Conservation (phyloP, 2,113 vertebrate species). For the Lepisosteus osseus region DNA sequence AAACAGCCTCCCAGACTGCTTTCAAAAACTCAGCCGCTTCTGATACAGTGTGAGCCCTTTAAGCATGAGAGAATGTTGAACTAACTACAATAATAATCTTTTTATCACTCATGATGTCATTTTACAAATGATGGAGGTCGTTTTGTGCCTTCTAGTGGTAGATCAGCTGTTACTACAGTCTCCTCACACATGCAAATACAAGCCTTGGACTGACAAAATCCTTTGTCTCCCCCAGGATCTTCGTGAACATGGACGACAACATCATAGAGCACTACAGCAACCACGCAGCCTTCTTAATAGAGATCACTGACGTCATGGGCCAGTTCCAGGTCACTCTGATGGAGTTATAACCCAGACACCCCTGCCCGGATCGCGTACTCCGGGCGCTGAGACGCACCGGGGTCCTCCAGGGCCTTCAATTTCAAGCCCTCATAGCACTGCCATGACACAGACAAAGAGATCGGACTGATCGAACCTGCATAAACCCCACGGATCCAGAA, state of each 20-base stretch:
- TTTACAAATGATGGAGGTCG: too few relatives aligned
- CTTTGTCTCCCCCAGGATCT: conserved; percentile 67
- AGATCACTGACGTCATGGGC: conserved; percentile 75
- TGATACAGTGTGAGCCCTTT: too few relatives aligned
- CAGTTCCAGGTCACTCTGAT: conserved; percentile 87
- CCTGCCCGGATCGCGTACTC: not conserved
- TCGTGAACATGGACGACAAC: conserved; percentile 97
- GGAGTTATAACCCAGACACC: conserved; percentile 73
- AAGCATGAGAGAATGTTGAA: too few relatives aligned
- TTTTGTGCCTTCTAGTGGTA: too few relatives aligned
- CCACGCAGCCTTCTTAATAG: conserved; percentile 90
- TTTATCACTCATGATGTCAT: too few relatives aligned
- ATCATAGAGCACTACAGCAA: conserved; percentile 97
- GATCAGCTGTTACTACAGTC: too few relatives aligned
- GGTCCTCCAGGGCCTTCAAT: not conserved
- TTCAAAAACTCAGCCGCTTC: too few relatives aligned
- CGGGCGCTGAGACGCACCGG: not conserved
- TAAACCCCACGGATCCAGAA: conserved; percentile 21
- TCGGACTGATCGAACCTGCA: conserved; percentile 9
- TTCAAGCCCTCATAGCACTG: conserved; percentile 44
- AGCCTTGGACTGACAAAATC: not conserved
- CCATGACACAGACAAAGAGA: conserved; percentile 29
- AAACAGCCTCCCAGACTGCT: too few relatives aligned
- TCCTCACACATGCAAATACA: too few relatives aligned
- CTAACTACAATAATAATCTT: too few relatives aligned